Evolutionary conservation across 2,888 invertebrate species (phyloP).

Genomic region (Linyphia triangularis): DNA sequence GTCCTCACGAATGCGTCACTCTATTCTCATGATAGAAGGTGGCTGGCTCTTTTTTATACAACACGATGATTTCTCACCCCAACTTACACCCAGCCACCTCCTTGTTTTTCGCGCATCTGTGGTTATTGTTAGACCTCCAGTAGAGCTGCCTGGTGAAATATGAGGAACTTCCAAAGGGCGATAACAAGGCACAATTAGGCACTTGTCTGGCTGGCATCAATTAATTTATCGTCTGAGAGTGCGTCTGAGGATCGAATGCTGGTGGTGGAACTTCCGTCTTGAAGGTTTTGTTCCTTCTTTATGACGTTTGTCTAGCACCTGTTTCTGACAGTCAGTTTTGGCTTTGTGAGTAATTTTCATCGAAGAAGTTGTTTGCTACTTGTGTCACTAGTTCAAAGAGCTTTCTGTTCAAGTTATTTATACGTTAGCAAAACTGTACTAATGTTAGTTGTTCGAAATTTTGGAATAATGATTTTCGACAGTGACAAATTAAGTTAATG

Average conservation of each 20-base stretch:
- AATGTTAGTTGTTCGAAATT: too few relatives aligned
- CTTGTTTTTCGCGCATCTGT: neutral
- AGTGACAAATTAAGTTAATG: too few relatives aligned
- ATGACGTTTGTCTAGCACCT: neutral
- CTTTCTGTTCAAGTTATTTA: too few relatives aligned
- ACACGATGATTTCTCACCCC: neutral
- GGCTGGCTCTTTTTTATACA: neutral
- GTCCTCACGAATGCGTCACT: neutral
- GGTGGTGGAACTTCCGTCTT: neutral
- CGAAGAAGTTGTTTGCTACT: too few relatives aligned
- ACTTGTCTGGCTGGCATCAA: neutral
- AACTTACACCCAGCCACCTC: too few relatives aligned
- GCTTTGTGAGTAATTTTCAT: too few relatives aligned
- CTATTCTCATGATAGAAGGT: neutral
- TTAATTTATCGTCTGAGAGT: neutral
- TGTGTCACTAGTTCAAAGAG: too few relatives aligned
- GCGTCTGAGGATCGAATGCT: neutral
- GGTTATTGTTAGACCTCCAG: neutral
- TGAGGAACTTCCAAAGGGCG: neutral
- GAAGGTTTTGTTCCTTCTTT: neutral
- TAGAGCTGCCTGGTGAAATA: neutral
- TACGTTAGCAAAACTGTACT: too few relatives aligned
- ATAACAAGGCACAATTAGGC: neutral
- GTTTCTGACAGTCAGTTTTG: neutral
- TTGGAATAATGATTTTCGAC: too few relatives aligned